Percentiles rank a stretch among this genome's conserved stretches.
Conservation (phyloP, 1,140 invertebrate species). For the Rhyacophila brunnea region DNA sequence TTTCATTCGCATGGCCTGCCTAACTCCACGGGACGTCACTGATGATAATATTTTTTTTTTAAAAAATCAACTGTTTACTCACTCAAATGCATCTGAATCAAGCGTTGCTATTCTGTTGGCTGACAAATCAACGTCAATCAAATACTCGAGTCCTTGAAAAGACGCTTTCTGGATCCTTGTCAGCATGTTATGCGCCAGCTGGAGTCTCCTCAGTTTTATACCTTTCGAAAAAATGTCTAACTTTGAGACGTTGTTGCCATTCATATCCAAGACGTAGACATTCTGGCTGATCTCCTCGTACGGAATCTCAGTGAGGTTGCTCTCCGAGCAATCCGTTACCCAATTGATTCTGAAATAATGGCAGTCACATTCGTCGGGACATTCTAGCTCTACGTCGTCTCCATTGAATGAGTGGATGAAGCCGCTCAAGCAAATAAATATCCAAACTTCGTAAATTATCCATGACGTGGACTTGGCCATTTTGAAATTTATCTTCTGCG, state of each 20-base stretch:
- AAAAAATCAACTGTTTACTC: constrained; percentile 43
- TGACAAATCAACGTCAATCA: constrained; percentile 70
- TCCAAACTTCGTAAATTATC: constrained; percentile 7
- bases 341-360: constrained; percentile 75
- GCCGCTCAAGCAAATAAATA: constrained; percentile 3
- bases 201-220: constrained; percentile 68
- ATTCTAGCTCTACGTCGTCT: constrained; percentile 63
- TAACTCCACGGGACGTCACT: too few species aligned
- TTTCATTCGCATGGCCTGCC: too few species aligned
- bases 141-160: constrained; percentile 63
- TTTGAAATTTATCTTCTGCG: background rate
- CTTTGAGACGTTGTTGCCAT: constrained; percentile 64
- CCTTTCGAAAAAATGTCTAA: constrained; percentile 61
- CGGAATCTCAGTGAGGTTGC: constrained; percentile 68
- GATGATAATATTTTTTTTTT: too few species aligned
- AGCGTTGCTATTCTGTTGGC: constrained; percentile 62
- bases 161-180: constrained; percentile 59
- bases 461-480: constrained; percentile 4
- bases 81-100: constrained; percentile 68
- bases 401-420: constrained; percentile 51
- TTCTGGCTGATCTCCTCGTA: constrained; percentile 66
- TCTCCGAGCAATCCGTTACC: constrained; percentile 75
- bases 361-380: constrained; percentile 71
- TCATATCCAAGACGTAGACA: constrained; percentile 70
- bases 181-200: constrained; percentile 66